Evolutionary conservation across 35 echinoderm and acorn worm species (phyloP), one percentile per base, ranked within the genome.

Genomic region (Amphiura filiformis): DNA sequence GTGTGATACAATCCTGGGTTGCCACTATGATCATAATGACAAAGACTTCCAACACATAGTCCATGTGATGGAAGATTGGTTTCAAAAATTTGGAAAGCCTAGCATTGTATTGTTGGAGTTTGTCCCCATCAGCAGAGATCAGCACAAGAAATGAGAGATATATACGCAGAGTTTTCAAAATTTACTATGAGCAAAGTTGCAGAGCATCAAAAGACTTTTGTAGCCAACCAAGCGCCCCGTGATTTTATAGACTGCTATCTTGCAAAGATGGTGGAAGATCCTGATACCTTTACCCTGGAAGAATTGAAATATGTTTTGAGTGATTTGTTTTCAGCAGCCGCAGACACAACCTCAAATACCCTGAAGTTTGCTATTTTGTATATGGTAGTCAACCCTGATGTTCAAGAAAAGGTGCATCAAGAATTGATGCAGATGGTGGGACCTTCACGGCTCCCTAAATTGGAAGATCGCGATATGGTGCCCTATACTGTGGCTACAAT

Each of bases 331-430:
- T 76, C 36, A n/a, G 88, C 88, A 28, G 83, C 83, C 1, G 87
- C 84, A 37, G 92, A 90, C 28, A 90, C 92, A 23, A 89, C 79
- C 12, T 57, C 92, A 15, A 85, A 78, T 0, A 94, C 92, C 0
- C 79, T 94, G 0, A 56, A 81, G 47, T 94, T 88, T 88, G 84
- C 76, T 20, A n/a, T 94, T 1, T 65, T 94, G 20, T 94, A 90
- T 34, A 90, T 94, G 82, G 31, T 77, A 37, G 77, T 76, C 1
- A 28, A 83, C 42, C 92, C 83, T 26, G 83, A 87, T 32, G 23
- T 94, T 32, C 92, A 94, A 39, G 57, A 87, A 9, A 78, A 83
- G 61, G 92, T 94, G 14, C 82, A 93, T 33, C 28, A 91, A 57
- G 89, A 91, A 85, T 38, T 85, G 1, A 41, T 84, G 32, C 28